These are phyloP conservation scores for Serinus canaria DNA, from an alignment of 2,113 vertebrate genomes.

Conservation along the genomic window DNA sequence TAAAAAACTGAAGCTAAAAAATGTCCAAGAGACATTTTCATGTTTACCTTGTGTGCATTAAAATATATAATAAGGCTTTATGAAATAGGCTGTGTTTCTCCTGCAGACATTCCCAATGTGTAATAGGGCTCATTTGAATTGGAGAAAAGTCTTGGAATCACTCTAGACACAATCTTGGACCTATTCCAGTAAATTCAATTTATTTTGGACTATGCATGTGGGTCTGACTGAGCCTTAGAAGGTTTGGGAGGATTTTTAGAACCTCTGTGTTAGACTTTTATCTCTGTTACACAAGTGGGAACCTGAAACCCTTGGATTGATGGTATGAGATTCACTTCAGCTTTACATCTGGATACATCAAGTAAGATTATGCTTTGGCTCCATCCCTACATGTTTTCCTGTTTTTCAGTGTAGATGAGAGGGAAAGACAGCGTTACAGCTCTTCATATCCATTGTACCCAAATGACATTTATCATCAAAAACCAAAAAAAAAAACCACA, in stretches of 20 bases:
- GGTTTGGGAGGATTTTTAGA: background rate
- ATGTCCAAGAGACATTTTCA: background rate
- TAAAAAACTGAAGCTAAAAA: background rate
- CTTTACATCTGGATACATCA: background rate
- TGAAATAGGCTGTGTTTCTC: background rate
- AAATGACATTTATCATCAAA: background rate
- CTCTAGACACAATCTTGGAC: constrained; percentile 44
- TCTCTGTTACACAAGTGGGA: background rate
- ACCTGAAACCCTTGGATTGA: background rate
- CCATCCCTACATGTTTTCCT: background rate
- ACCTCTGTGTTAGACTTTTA: background rate
- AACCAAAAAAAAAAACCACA: background rate
- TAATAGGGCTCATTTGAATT: constrained; percentile 51
- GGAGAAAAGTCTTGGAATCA: constrained; percentile 38
- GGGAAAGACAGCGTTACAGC: fast-evolving
- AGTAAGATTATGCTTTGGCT: background rate
- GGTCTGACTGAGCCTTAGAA: constrained; percentile 24
- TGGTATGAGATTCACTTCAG: background rate
- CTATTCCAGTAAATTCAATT: constrained; percentile 50
- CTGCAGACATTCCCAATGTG: background rate
- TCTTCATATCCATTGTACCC: background rate
- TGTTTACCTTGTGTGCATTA: background rate
- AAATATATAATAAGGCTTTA: constrained; percentile 19
- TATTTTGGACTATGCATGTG: constrained; percentile 28
- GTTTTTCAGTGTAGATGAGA: background rate